Conservation (phyloP, 1,140 invertebrate species). For the Drosophila navojoa region DNA sequence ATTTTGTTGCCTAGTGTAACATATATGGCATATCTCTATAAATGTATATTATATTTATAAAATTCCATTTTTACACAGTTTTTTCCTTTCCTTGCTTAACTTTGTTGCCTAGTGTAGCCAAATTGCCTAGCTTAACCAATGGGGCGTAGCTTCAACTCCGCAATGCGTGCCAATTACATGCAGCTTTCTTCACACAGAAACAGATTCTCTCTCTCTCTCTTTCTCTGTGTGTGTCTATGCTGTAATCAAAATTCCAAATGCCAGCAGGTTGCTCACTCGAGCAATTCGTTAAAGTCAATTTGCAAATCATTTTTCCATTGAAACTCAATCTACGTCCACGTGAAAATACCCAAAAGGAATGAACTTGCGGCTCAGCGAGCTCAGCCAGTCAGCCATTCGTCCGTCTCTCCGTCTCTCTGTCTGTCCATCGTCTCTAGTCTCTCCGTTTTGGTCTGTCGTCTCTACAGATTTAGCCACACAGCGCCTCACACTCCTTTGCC, state of each 20-base stretch:
- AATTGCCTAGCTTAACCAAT: constrained; percentile 15
- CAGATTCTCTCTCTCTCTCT: neutral
- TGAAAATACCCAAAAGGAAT: constrained; percentile 77
- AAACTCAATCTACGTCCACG: constrained; percentile 82
- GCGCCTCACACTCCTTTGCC: constrained; percentile 43
- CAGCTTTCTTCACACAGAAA: constrained; percentile 22
- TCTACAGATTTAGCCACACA: constrained; percentile 19
- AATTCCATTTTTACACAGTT: no score
- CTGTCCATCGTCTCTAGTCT: no score
- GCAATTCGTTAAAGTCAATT: constrained; percentile 84
- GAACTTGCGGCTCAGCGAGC: constrained; percentile 18
- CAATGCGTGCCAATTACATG: constrained; percentile 78
- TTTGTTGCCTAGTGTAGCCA: constrained; percentile 42
- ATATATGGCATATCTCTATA: no score
- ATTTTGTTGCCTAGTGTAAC: no score
- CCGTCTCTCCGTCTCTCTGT: constrained; percentile 3
- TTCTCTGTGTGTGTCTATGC: constrained; percentile 41
- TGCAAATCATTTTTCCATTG: constrained; percentile 84
- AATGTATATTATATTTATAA: no score
- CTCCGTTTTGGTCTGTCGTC: constrained; percentile 9
- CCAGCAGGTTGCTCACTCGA: constrained; percentile 63
- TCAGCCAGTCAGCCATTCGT: neutral
- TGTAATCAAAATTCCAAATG: constrained; percentile 79
- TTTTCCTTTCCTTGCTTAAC: no score
- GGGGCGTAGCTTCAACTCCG: constrained; percentile 6